Conservation (phyloP, 2,888 invertebrate species). For the Panopea generosa region DNA sequence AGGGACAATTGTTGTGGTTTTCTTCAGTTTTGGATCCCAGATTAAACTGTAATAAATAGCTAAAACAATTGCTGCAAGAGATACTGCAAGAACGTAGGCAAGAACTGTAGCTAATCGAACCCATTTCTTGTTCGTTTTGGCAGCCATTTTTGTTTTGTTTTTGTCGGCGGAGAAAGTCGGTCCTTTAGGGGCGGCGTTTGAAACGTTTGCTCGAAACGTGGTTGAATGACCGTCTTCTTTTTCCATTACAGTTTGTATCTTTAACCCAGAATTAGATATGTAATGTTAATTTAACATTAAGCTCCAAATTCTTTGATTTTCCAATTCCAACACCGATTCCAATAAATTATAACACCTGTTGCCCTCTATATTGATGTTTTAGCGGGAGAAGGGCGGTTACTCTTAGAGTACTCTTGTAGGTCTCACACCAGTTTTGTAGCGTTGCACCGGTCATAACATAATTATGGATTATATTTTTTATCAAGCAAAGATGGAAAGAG, state of each 20-base stretch:
- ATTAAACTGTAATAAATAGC: conserved; percentile 97
- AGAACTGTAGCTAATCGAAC: conserved; percentile 96
- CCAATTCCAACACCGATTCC: no score
- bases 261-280: background rate
- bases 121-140: conserved; percentile 89
- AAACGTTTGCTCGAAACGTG: conserved; percentile 71
- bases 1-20: conserved; percentile 56
- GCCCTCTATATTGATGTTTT: conserved; percentile 48
- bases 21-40: conserved; percentile 91
- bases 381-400: conserved; percentile 58
- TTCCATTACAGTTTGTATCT: conserved; percentile 64
- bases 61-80: conserved; percentile 96
- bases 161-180: conserved; percentile 77
- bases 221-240: conserved; percentile 73
- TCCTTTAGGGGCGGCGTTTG: conserved; percentile 64
- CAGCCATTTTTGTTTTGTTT: conserved; percentile 82
- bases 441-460: no score
- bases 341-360: conserved; percentile 34
- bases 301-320: no score
- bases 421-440: no score
- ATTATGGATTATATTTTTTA: no score
- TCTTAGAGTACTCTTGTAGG: no score
- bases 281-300: no score
- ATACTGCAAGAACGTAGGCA: conserved; percentile 97
- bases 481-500: no score